Evolutionary conservation across 2,113 vertebrate species (phyloP).

Genomic region (Phyllostomus hastatus): DNA sequence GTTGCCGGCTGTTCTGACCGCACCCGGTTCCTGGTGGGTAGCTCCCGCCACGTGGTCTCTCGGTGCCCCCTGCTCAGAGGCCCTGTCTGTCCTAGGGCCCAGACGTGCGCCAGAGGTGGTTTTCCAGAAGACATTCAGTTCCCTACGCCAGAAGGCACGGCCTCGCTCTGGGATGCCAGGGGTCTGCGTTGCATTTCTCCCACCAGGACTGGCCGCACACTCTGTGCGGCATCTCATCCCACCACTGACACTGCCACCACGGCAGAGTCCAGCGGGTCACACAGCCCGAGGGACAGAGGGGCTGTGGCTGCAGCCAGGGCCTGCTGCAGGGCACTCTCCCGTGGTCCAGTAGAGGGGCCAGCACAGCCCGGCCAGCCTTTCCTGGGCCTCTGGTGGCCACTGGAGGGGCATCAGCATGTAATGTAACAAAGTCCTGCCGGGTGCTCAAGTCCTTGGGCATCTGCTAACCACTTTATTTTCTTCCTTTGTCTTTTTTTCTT

Average conservation of each 20-base stretch:
- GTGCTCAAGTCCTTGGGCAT: background rate
- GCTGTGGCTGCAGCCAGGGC: background rate
- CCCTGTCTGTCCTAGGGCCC: background rate
- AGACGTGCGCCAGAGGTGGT: background rate
- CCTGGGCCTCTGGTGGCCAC: background rate
- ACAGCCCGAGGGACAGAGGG: background rate
- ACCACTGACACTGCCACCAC: background rate
- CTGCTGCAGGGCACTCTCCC: background rate
- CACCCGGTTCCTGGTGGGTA: background rate
- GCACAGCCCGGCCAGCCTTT: background rate
- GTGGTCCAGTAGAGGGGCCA: accelerated
- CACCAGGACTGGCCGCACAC: background rate
- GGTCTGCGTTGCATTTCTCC: background rate
- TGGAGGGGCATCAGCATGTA: background rate
- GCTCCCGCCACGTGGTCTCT: background rate
- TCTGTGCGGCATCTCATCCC: background rate
- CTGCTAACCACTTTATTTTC: background rate
- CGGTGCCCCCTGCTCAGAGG: background rate
- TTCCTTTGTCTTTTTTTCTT: too few species aligned
- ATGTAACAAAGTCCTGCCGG: background rate
- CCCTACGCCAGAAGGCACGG: background rate
- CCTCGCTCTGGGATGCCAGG: background rate
- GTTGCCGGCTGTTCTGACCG: background rate
- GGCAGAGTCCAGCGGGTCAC: too few species aligned
- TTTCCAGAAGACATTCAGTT: background rate